Base-by-base conservation (phyloP, 2,888 invertebrate genomes). In the Rhyacophila evoluta region DNA sequence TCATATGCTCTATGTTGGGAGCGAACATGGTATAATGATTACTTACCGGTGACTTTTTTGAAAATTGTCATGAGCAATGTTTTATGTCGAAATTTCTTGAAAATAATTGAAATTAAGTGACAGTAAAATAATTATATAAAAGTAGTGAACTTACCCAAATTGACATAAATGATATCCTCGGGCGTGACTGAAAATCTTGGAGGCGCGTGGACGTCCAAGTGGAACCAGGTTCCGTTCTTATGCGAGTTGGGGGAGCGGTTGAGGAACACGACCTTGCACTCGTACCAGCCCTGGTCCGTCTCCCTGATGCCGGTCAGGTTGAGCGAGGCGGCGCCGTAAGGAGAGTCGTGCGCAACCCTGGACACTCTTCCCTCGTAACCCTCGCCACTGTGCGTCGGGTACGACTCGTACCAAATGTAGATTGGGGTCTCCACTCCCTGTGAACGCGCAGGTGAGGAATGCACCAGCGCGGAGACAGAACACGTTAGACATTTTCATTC, bases 401-500 rank as follows among this genome's bases (percentile, higher is more conserved):
- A 98, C 87, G 97, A 96, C 91, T 97, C 97, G 92, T 97, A 98
- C 96, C 97, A 97, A 90, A 98, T 97, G 92, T 97, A 98, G 89
- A 98, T 97, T 85, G 98, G 97, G 89, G 97, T 95, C 91, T 97
- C 97, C 91, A 97, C 94, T 87, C 97, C 97, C 97, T 97, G 92
- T 72, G 72, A 11, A 15, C 11, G 12, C 72, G 33, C 25, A 19
- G 10, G 55, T 55, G 55, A 55, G 55, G 55, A 2, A 19, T 55
- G 55, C 55, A 55, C 55, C 55, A 25, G 55, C 55, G 55, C 25
- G 55, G 55, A 55, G 19, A 55, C 8, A 2, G 10, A 2, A 55
- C 55, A 55, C 15, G 55, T 55, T 55, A 55, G 55, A 19, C 15
- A 55, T 8, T 10, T 25, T 55, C 19, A 8, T 2, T 8, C 55